Evolutionary conservation across 2,888 invertebrate genomes (phyloP).

Genomic region (Drosophila anceps): DNA sequence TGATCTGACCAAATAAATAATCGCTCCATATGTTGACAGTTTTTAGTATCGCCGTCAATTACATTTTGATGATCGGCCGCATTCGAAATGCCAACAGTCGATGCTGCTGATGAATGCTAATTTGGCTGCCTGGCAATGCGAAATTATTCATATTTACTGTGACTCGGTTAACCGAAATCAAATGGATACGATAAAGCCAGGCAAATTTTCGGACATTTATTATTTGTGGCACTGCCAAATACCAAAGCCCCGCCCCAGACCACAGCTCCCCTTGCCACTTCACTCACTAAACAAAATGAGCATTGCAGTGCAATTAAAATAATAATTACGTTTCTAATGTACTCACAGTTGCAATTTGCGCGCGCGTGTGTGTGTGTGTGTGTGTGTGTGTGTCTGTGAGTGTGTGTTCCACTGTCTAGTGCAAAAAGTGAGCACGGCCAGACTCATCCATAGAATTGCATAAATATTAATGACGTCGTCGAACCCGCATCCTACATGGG

Average conservation of each 20-base stretch:
- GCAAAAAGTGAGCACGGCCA: conserved; percentile 27
- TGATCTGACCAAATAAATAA: background rate
- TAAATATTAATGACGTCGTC: conserved; percentile 76
- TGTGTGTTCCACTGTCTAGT: conserved; percentile 14
- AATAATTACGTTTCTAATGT: conserved; percentile 84
- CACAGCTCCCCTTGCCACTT: background rate
- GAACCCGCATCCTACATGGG: conserved; percentile 43
- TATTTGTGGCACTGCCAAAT: conserved; percentile 62
- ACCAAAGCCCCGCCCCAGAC: conserved; percentile 2
- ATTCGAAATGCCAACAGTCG: background rate
- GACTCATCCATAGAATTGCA: conserved; percentile 50
- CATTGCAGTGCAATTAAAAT: conserved; percentile 82
- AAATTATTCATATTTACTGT: conserved; percentile 73
- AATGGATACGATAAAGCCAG: conserved; percentile 52
- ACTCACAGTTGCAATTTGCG: conserved; percentile 69
- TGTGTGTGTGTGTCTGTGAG: conserved; percentile 51
- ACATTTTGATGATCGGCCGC: conserved; percentile 5
- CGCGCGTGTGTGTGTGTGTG: conserved; percentile 53
- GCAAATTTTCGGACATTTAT: conserved; percentile 64
- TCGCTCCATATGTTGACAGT: background rate
- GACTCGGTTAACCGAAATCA: conserved; percentile 67
- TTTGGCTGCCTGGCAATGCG: conserved; percentile 24
- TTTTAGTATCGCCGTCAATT: background rate
- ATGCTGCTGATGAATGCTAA: conserved; percentile 23
- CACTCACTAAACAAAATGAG: conserved; percentile 56